Evolutionary conservation across 2,797 vertebrate species (phyloP).

Genomic region (Alcedo quadribrachys): DNA sequence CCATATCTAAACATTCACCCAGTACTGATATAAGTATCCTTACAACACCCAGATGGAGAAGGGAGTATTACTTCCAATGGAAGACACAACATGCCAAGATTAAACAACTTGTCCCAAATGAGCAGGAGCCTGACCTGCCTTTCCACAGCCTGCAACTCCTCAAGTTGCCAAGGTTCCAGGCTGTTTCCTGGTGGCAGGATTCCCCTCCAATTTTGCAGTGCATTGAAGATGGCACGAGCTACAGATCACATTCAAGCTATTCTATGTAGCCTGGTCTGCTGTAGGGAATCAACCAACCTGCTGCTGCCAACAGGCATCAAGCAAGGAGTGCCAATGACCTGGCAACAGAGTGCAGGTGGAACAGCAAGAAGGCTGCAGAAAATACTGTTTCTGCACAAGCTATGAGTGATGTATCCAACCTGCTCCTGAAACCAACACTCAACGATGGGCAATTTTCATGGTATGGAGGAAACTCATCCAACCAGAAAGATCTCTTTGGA

Average conservation of each 20-base stretch:
- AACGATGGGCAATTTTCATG: rapidly evolving
- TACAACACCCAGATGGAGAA: neutral
- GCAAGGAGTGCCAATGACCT: neutral
- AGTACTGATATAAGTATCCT: no score
- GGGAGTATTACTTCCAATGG: neutral
- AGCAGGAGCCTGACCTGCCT: neutral
- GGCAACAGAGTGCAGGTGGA: neutral
- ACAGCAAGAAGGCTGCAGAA: neutral
- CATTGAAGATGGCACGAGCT: neutral
- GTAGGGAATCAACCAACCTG: neutral
- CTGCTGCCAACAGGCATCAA: neutral
- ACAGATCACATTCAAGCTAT: neutral
- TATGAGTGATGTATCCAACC: neutral
- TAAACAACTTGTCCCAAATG: neutral
- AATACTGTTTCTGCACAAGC: neutral
- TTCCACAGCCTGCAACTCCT: neutral
- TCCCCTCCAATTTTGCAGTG: neutral
- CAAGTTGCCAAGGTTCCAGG: neutral
- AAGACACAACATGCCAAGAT: neutral
- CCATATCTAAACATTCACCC: neutral
- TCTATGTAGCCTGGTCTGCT: neutral
- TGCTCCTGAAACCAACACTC: neutral
- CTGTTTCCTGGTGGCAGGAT: neutral
- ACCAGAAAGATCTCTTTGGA: neutral
- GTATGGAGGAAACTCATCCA: neutral